Percentiles rank a stretch among this genome's conserved stretches.
phyloP scores from a whole-genome alignment of 2,797 vertebrate species.

The Astyanax mexicanus region DNA sequence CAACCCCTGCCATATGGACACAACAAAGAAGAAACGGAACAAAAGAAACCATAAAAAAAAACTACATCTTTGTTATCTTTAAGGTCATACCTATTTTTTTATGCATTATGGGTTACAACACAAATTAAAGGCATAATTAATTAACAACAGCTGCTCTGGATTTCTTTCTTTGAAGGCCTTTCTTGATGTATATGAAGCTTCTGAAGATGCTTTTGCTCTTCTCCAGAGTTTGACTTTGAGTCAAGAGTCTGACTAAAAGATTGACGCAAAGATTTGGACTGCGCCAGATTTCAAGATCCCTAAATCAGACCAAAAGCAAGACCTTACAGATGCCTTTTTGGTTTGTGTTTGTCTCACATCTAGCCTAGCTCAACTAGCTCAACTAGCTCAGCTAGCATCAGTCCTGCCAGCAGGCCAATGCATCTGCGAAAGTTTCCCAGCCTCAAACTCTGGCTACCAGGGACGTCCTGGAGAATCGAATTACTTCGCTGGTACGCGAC shows the following conservation, averaged over 20 bases:
- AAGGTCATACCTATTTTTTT: too few relatives aligned
- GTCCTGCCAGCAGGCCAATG: constrained; percentile 12
- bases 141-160: too few relatives aligned
- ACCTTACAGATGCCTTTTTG: not conserved
- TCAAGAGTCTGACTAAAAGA: not conserved
- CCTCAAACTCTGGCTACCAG: constrained; percentile 17
- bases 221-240: too few relatives aligned
- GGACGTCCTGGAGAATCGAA: constrained; percentile 43
- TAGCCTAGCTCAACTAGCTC: not conserved
- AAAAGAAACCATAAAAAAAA: too few relatives aligned
- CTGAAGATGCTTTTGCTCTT: too few relatives aligned
- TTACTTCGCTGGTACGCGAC: constrained; percentile 25
- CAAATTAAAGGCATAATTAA: too few relatives aligned
- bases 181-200: too few relatives aligned
- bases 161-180: too few relatives aligned
- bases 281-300: not conserved
- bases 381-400: not conserved
- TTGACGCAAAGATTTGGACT: not conserved
- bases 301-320: not conserved
- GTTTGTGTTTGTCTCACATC: not conserved
- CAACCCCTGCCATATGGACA: too few relatives aligned
- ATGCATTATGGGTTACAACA: too few relatives aligned
- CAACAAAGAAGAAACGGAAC: too few relatives aligned
- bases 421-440: constrained; percentile 18
- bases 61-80: too few relatives aligned